Conservation (phyloP, 2,113 vertebrate species). For the Motacilla tschutschensis region DNA sequence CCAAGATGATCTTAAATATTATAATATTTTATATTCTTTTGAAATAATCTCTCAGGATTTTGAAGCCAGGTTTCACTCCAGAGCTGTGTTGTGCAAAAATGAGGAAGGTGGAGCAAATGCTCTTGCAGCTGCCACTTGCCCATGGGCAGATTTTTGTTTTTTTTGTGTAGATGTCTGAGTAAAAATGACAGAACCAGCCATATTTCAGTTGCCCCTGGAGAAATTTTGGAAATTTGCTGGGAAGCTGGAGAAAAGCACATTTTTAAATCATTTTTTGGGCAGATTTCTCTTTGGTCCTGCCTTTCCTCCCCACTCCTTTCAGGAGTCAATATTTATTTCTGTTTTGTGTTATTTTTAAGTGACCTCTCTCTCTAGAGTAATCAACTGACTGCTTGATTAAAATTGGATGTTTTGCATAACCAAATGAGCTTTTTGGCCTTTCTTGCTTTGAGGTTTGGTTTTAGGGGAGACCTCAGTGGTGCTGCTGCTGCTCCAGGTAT, state of each 20-base stretch:
- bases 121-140: not conserved
- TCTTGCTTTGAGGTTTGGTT: not conserved
- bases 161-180: not conserved
- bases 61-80: not conserved
- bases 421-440: not conserved
- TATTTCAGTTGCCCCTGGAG: not conserved
- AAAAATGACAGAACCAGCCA: not conserved
- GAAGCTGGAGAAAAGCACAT: not conserved
- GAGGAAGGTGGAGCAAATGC: not conserved
- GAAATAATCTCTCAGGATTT: accelerated
- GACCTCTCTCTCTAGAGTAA: not conserved
- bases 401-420: not conserved
- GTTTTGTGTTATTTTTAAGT: not conserved
- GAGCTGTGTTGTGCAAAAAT: not conserved
- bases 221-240: accelerated
- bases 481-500: not conserved
- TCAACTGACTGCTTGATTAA: not conserved
- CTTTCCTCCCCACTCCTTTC: not conserved
- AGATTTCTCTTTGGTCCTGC: not conserved
- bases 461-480: not conserved
- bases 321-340: not conserved
- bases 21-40: not conserved
- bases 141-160: not conserved
- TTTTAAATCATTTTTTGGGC: not conserved
- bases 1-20: not conserved